Evolutionary conservation across 2,888 invertebrate species (phyloP).

Genomic region (Podabrus alpinus): DNA sequence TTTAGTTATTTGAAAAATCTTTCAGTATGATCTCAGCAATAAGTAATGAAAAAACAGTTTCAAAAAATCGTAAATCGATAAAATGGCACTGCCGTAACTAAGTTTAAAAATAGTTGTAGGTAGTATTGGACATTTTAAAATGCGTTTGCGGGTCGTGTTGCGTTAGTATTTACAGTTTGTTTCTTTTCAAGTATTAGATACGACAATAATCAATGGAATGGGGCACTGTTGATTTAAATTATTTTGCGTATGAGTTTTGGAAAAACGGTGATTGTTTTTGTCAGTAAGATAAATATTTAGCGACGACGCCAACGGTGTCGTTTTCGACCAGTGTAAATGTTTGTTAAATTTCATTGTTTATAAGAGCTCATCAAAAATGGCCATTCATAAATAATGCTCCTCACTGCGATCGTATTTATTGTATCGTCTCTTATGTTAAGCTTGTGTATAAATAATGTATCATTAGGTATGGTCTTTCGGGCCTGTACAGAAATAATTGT

Average conservation of each 20-base stretch:
- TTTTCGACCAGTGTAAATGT: conserved; percentile 29
- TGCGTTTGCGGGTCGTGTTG: conserved; percentile 24
- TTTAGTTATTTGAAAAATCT: background rate
- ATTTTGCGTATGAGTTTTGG: conserved; percentile 8
- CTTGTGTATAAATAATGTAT: conserved; percentile 38
- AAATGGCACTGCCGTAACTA: conserved; percentile 24
- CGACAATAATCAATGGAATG: conserved; percentile 53
- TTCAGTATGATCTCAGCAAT: conserved; percentile 34
- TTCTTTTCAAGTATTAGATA: conserved; percentile 45
- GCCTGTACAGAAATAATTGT: conserved; percentile 36
- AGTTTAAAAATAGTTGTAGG: conserved; percentile 9
- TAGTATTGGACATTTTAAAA: background rate
- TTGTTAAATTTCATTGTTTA: conserved; percentile 33
- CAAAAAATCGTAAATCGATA: conserved; percentile 9
- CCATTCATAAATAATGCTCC: conserved; percentile 31
- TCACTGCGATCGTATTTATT: conserved; percentile 45
- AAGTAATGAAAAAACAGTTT: conserved; percentile 19
- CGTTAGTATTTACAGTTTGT: conserved; percentile 37
- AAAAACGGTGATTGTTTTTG: conserved; percentile 14
- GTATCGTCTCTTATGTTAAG: conserved; percentile 40
- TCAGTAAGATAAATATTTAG: conserved; percentile 9
- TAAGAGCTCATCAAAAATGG: conserved; percentile 34
- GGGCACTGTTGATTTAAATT: conserved; percentile 45
- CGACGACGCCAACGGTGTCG: conserved; percentile 20
- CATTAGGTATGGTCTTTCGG: conserved; percentile 38